Percentiles rank a stretch among this genome's conserved stretches.
Evolutionary conservation across 2,113 vertebrate genomes (phyloP).

Genomic region (Plestiodon gilberti): DNA sequence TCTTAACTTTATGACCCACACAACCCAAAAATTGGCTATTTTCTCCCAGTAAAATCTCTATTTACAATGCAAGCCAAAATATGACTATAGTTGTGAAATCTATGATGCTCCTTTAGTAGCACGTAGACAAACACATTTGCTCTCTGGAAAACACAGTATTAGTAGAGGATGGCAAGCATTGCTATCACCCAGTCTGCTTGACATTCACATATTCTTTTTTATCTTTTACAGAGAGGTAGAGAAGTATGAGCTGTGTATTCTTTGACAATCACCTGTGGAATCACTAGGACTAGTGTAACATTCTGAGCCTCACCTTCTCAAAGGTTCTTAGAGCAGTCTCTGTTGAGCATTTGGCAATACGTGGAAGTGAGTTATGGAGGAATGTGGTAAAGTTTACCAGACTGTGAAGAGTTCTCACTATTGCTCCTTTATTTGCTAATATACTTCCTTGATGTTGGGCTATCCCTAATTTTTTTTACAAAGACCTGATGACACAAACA

Average conservation of each 20-base stretch:
- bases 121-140: neutral
- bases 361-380: conserved; percentile 60
- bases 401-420: conserved; percentile 45
- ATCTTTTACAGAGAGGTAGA: neutral
- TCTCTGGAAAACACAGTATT: neutral
- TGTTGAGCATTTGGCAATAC: conserved; percentile 54
- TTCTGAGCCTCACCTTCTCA: conserved; percentile 41
- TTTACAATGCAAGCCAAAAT: neutral
- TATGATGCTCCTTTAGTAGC: neutral
- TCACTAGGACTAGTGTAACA: conserved; percentile 23
- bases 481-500: neutral
- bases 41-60: neutral
- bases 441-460: conserved; percentile 47
- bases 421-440: conserved; percentile 64
- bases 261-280: conserved; percentile 40
- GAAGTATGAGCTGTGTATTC: neutral
- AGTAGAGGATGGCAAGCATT: conserved; percentile 12
- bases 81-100: neutral
- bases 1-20: neutral
- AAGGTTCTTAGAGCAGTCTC: conserved; percentile 60
- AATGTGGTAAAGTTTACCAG: conserved; percentile 63
- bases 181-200: neutral
- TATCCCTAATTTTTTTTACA: neutral
- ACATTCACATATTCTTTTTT: conserved; percentile 36
- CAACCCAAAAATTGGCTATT: neutral